Conservation (phyloP, 2,797 vertebrate species). For the Morelia viridis region DNA sequence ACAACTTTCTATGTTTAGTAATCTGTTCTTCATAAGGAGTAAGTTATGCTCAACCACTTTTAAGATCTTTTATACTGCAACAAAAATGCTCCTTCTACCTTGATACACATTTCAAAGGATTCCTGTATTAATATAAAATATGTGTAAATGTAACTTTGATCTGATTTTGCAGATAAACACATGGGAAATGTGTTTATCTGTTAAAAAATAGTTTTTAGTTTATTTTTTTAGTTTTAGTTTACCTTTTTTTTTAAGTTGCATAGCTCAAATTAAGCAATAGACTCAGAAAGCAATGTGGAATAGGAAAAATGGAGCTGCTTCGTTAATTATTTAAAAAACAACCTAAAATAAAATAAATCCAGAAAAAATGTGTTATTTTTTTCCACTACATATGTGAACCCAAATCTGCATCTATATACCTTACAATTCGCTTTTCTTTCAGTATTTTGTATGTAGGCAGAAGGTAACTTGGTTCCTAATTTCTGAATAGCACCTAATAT, state of each 20-base stretch:
- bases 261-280: background rate
- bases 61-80: background rate
- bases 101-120: background rate
- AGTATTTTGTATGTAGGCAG: background rate
- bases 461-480: background rate
- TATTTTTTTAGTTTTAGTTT: background rate
- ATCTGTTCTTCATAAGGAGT: background rate
- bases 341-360: background rate
- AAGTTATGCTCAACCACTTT: slow-evolving; percentile 1
- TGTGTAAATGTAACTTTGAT: background rate
- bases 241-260: slow-evolving; percentile 10
- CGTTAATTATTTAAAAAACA: background rate
- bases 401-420: background rate
- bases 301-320: background rate
- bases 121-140: slow-evolving; percentile 6
- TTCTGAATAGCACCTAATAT: background rate
- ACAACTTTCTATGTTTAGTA: slow-evolving; percentile 15
- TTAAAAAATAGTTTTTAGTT: background rate
- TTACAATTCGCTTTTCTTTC: background rate
- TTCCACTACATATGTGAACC: background rate
- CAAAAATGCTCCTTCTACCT: background rate
- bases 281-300: background rate
- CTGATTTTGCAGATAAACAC: slow-evolving; percentile 2
- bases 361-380: too few relatives aligned
- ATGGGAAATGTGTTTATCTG: background rate